Evolutionary conservation across 2,113 vertebrate genomes (phyloP), one percentile per base, ranked within the genome.

Genomic region (Pelodiscus sinensis): DNA sequence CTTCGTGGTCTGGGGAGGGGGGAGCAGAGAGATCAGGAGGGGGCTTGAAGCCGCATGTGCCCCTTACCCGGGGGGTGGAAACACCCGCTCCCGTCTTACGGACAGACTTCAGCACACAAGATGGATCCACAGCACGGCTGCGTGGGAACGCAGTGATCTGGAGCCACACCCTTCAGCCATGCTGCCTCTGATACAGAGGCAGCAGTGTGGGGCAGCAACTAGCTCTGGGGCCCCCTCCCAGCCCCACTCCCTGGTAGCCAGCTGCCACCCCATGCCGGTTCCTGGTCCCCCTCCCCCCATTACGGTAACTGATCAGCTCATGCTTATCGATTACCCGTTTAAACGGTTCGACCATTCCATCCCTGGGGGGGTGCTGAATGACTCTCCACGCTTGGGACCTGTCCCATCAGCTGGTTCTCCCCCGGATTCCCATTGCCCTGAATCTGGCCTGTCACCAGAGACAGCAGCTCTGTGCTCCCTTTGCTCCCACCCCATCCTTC

Each of bases 1-100:
- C 95, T 12, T 97, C 93, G 0, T 96, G 97, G 90, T 95, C 99
- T 99, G 98, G 60, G 55, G 58, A 44, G 58, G 9, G 84, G 35
- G 44, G 58, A 71, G 51, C 58, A 86, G 27, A 65, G 85, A 56
- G 44, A 14, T 1, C 3, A 77, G 8, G 2, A 2, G 0, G 1
- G 58, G 14, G 15, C 38, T 83, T n/a, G 68, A 5, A n/a, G 3
- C 29, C 11, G 13, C 38, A 27, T 19, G 68, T 15, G 77, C 62
- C 82, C 68, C 31, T 56, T 55, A 35, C 58, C 13, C 13, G 9
- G n/a, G 25, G 50, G 38, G 68, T 73, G 25, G 65, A 71, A 71
- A 71, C n/a, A 71, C 31, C 31, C 8, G 8, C n/a, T 71, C 65
- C 65, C 65, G 9, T n/a, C 16, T 9, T 16, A 71, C 65, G 18